These are phyloP conservation scores for Acanthiza pusilla DNA, from an alignment of 2,797 vertebrate species.

Conservation along the genomic window DNA sequence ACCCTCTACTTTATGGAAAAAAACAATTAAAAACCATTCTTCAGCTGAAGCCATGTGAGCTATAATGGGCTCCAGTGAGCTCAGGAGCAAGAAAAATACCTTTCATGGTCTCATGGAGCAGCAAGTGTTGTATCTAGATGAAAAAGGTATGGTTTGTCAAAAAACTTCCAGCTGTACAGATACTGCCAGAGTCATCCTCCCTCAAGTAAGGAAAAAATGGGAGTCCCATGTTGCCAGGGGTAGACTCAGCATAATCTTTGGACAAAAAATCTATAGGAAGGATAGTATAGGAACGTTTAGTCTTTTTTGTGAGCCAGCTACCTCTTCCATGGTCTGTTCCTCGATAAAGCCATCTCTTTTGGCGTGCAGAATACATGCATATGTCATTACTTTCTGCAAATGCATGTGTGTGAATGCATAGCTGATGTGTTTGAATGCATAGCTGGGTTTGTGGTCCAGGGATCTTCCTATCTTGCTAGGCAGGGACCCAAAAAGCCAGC, in stretches of 20 bases:
- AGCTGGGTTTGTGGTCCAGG: background rate
- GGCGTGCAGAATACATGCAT: background rate
- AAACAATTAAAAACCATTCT: background rate
- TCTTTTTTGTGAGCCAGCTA: background rate
- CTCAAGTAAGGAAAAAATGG: background rate
- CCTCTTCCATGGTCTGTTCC: background rate
- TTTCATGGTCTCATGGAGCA: background rate
- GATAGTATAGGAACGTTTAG: background rate
- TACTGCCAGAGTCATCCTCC: accelerated
- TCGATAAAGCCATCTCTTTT: background rate
- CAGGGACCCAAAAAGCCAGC: background rate
- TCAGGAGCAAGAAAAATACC: background rate
- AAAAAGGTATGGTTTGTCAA: background rate
- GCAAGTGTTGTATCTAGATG: background rate
- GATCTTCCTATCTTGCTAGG: background rate
- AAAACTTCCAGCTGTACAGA: background rate
- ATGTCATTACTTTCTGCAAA: background rate
- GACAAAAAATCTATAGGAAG: background rate
- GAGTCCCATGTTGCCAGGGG: background rate
- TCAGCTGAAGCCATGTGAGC: background rate
- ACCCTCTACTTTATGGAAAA: background rate
- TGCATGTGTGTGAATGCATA: background rate
- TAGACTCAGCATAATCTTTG: background rate
- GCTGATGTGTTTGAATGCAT: background rate
- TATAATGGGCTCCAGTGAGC: background rate